These are phyloP conservation scores for Petrolisthes manimaculis DNA, from an alignment of 2,888 invertebrate species.

Conservation along the genomic window DNA sequence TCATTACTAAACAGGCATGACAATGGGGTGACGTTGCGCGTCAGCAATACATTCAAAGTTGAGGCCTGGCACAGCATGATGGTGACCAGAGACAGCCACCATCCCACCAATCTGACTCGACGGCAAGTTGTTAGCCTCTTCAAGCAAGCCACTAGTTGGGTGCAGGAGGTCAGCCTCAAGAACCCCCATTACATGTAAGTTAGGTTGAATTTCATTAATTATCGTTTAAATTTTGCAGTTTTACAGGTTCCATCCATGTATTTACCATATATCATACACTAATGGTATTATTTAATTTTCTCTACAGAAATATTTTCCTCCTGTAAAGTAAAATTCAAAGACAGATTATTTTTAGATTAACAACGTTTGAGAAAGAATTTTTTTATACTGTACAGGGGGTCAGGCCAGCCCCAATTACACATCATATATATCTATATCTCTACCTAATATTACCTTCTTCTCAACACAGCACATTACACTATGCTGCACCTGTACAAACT, in stretches of 20 bases:
- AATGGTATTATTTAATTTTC: background rate
- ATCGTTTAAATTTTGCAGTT: background rate
- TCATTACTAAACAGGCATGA: constrained; percentile 22
- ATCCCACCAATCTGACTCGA: constrained; percentile 42
- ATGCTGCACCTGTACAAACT: no score
- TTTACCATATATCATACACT: background rate
- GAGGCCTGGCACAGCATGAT: constrained; percentile 52
- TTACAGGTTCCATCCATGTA: background rate
- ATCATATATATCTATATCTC: no score
- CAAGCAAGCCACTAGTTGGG: constrained; percentile 31
- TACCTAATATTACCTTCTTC: no score
- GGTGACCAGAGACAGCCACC: constrained; percentile 41
- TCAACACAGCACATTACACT: no score
- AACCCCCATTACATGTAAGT: constrained; percentile 52
- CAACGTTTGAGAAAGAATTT: no score
- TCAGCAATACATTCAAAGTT: constrained; percentile 59
- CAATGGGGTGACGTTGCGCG: constrained; percentile 22
- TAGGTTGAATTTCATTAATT: background rate
- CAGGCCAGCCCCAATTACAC: no score
- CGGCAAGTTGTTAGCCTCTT: constrained; percentile 18
- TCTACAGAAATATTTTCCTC: no score
- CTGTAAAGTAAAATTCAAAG: no score
- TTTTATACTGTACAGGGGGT: no score
- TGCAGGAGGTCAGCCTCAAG: constrained; percentile 46
- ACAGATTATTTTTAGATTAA: no score